Evolutionary conservation across 2,888 invertebrate species (phyloP), one percentile per base, ranked within the genome.

Genomic region (Cryptus armator): DNA sequence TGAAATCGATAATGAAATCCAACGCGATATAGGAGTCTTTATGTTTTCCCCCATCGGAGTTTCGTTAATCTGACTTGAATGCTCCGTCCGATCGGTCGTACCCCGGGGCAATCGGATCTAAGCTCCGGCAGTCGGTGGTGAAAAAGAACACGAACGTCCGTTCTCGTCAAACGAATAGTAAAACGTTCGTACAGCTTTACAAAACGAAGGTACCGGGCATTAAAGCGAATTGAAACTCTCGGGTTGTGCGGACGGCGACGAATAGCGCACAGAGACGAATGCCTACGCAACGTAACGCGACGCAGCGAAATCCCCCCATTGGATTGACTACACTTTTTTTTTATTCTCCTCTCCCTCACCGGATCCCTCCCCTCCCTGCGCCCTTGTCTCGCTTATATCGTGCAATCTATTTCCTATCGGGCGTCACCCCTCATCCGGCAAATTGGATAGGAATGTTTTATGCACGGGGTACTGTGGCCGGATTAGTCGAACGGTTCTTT

Each of bases 381-480:
- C 71, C 76, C 76, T 66, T 76, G 51, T 66, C 66, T 66, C 82
- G 82, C 72, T 83, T 86, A 87, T 87, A 88, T 87, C 80, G 86
- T 77, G 83, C 88, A 89, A 89, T 89, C 88, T 89, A 87, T 88
- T 89, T 89, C 86, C 88, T 87, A 87, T 88, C 82, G 83, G 48
- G 82, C 86, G 83, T 86, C 87, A 86, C 81, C 87, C 86, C 81
- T 87, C 87, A 87, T 86, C 88, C 89, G 86, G 84, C 82, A 90
- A 89, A 90, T 89, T 89, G 88, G 86, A 84, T 85, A 86, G 87
- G 88, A 90, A 89, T 89, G 86, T 88, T 89, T 89, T 87, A 90
- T 89, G 87, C 83, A 85, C 74, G 68, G 72, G 3, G 48, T 53
- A 66, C 82, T 43, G 59, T 64, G 53, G 68, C 67, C 44, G 83